These are phyloP conservation scores for Amiota minor DNA, from an alignment of 2,888 invertebrate genomes.

Conservation along the genomic window DNA sequence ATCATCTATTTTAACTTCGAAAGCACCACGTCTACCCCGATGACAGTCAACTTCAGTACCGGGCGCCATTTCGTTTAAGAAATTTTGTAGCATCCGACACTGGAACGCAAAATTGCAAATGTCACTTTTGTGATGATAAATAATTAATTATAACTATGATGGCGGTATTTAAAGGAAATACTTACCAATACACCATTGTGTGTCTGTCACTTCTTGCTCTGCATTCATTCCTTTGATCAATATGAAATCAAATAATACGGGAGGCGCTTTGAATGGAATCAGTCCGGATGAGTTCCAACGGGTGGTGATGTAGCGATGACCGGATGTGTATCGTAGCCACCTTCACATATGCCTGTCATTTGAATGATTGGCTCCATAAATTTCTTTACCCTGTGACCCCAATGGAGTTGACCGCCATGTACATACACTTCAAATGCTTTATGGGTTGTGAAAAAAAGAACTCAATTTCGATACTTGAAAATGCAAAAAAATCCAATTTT, in stretches of 20 bases:
- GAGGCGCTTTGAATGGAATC: no score
- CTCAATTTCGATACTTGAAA: no score
- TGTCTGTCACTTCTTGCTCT: not conserved
- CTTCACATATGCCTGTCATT: no score
- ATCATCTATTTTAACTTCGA: conserved; percentile 82
- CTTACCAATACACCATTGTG: conserved; percentile 76
- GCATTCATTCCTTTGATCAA: conserved; percentile 30
- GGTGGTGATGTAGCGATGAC: no score
- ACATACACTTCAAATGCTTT: no score
- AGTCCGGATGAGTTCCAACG: no score
- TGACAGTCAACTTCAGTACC: conserved; percentile 77
- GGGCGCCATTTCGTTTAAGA: conserved; percentile 76
- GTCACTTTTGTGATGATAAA: conserved; percentile 74
- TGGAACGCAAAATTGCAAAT: conserved; percentile 80
- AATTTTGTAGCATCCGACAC: conserved; percentile 77
- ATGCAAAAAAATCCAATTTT: no score
- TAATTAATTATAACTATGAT: not conserved
- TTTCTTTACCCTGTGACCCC: no score
- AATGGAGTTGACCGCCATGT: no score
- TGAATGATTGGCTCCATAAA: no score
- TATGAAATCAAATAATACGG: not conserved
- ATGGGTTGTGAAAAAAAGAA: no score
- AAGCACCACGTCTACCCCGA: conserved; percentile 81
- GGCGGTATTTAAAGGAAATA: not conserved
- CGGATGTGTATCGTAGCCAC: no score